A percentile compares a stretch with the other conserved stretches of the same genome.
These are phyloP conservation scores for Allophyes oxyacanthae DNA, from an alignment of 2,888 invertebrate genomes.

Conservation along the genomic window DNA sequence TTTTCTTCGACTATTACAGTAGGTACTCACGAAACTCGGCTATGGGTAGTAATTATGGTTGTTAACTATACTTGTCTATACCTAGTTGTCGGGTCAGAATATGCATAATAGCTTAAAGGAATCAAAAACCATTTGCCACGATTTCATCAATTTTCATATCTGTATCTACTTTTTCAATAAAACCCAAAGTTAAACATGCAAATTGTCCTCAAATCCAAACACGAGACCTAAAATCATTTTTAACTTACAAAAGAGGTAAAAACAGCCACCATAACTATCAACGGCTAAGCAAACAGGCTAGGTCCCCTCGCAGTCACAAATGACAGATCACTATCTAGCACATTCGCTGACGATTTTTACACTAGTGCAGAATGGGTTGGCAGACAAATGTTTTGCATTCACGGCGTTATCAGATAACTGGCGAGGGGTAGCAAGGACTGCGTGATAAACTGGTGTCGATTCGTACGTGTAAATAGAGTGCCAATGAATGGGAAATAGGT, in stretches of 20 bases:
- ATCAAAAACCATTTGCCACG: no score
- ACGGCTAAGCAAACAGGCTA: conserved; percentile 60
- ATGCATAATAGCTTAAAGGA: no score
- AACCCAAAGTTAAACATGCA: neutral
- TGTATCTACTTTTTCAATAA: neutral
- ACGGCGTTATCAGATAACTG: conserved; percentile 84
- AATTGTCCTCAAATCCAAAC: conserved; percentile 20
- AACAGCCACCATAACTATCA: conserved; percentile 41
- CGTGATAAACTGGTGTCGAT: conserved; percentile 84
- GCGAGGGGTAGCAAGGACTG: conserved; percentile 81
- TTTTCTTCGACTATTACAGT: no score
- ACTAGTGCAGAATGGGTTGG: conserved; percentile 84
- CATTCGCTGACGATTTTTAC: conserved; percentile 88
- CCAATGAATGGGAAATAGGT: conserved; percentile 84
- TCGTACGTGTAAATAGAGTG: conserved; percentile 81
- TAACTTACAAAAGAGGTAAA: conserved; percentile 36
- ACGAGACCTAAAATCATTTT: conserved; percentile 29
- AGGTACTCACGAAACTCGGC: no score
- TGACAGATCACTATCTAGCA: conserved; percentile 85
- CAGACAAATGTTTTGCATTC: conserved; percentile 87
- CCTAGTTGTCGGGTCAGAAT: no score
- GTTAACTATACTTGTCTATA: no score
- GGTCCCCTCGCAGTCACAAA: conserved; percentile 72
- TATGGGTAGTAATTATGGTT: no score
- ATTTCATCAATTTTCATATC: no score